These are phyloP conservation scores for Drosophila longiperda DNA, from an alignment of 2,888 invertebrate species.

Conservation along the genomic window DNA sequence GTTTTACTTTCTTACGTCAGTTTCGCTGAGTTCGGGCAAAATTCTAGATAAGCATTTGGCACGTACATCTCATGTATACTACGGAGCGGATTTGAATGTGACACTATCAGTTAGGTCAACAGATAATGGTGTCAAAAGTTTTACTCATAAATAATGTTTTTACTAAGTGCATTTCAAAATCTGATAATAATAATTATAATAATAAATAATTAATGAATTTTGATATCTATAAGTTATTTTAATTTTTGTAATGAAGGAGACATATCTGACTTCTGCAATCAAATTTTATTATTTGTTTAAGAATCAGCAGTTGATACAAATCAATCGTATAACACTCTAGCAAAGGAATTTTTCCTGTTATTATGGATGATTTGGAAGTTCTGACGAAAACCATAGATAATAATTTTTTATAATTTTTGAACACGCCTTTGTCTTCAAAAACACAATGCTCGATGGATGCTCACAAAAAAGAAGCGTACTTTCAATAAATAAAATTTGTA, in stretches of 20 bases:
- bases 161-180: not conserved
- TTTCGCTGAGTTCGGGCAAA: slow-evolving; percentile 2
- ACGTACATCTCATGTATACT: slow-evolving; percentile 23
- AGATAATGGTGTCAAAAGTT: slow-evolving; percentile 17
- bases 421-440: not conserved
- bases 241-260: not conserved
- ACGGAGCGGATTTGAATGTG: slow-evolving; percentile 11
- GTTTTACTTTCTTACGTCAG: slow-evolving; percentile 1
- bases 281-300: not conserved
- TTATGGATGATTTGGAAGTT: not conserved
- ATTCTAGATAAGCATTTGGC: slow-evolving; percentile 23
- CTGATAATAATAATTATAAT: not conserved
- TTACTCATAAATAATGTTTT: not conserved
- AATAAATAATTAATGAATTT: not conserved
- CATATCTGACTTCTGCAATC: not conserved
- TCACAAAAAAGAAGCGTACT: not conserved
- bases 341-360: not conserved
- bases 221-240: not conserved
- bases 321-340: not conserved
- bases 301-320: not conserved
- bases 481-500: not conserved
- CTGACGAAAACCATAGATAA: not conserved
- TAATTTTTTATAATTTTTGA: not conserved
- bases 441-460: not conserved
- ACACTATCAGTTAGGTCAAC: slow-evolving; percentile 13